phyloP scores from a whole-genome alignment of 2,888 invertebrate genomes.

The Dendrolimus pini region DNA sequence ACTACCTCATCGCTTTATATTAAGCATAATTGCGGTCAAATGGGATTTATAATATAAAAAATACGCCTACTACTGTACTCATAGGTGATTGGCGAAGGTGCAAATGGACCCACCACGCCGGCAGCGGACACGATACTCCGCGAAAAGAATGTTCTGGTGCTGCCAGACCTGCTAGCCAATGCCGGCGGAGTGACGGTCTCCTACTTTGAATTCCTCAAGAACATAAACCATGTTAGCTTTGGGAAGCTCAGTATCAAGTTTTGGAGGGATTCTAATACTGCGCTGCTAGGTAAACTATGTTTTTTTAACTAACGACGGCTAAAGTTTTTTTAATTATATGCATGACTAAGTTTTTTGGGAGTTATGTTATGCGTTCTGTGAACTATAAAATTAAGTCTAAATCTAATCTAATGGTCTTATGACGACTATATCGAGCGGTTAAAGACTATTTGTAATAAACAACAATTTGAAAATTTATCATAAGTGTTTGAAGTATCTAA shows the following conservation, averaged over 20 bases:
- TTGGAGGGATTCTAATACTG: conserved; percentile 89
- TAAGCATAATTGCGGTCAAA: too few species aligned
- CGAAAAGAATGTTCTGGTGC: conserved; percentile 83
- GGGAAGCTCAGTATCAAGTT: conserved; percentile 92
- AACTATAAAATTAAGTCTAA: too few species aligned
- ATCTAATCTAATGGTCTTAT: too few species aligned
- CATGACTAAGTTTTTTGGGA: too few species aligned
- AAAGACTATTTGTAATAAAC: too few species aligned
- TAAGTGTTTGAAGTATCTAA: too few species aligned
- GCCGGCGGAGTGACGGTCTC: conserved; percentile 94
- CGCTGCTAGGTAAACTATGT: conserved; percentile 79
- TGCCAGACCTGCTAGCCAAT: conserved; percentile 86
- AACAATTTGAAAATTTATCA: too few species aligned
- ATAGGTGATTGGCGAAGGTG: conserved; percentile 91
- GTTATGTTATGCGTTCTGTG: too few species aligned
- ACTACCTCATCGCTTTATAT: too few species aligned
- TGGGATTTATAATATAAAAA: not conserved
- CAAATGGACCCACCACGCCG: conserved; percentile 94
- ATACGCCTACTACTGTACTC: not conserved
- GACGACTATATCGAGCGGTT: too few species aligned
- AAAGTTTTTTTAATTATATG: too few species aligned
- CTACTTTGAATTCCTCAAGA: conserved; percentile 94
- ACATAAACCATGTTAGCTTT: conserved; percentile 92
- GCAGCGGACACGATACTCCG: conserved; percentile 87
- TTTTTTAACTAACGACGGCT: too few species aligned